Base-by-base conservation (phyloP, 2,888 invertebrate genomes). In the Augiades crinisus region DNA sequence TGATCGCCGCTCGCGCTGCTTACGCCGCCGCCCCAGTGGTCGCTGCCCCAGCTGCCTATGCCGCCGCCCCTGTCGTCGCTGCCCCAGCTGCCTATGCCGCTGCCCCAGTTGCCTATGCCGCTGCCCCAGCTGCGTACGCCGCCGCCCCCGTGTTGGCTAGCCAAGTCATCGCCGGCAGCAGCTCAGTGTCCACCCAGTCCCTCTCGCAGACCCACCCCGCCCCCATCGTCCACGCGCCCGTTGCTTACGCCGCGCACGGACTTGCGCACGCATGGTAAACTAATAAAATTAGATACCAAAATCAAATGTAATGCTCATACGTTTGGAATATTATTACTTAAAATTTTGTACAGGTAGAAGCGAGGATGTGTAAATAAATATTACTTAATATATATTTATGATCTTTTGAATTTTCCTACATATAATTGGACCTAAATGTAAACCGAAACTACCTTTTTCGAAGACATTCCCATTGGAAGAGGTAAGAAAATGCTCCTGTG, bases 311-410 rank as follows among this genome's bases (percentile, higher is more conserved):
- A 86, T 84, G 84, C 84, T 86, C 85, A 84, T 72, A 65, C 61
- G 63, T 78, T 78, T 77, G 76, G 78, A 78, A 70, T 82, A 78
- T 84, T 84, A 83, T 76, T 81, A 72, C 72, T 80, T 72, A 73
- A 71, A 68, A 75, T 72, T 61, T 60, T 68, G 74, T 70, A 79
- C 73, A 78, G 73, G n/a, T n/a, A 72, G 75, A 78, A 81, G 67
- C 80, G 86, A 85, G 86, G 85, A 85, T 84, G 87, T 77, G 87
- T 82, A 83, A 87, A 87, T 87, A 87, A 86, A 87, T n/a, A n/a
- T n/a, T n/a, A n/a, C n/a, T n/a, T n/a, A n/a, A n/a, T n/a, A n/a
- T n/a, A n/a, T n/a, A n/a, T n/a, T n/a, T n/a, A n/a, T n/a, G n/a
- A n/a, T n/a, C n/a, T n/a, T n/a, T n/a, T n/a, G n/a, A n/a, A n/a